Evolutionary conservation across 2,888 invertebrate species (phyloP), one percentile per base, ranked within the genome.

Genomic region (Eupelmus urozonus): DNA sequence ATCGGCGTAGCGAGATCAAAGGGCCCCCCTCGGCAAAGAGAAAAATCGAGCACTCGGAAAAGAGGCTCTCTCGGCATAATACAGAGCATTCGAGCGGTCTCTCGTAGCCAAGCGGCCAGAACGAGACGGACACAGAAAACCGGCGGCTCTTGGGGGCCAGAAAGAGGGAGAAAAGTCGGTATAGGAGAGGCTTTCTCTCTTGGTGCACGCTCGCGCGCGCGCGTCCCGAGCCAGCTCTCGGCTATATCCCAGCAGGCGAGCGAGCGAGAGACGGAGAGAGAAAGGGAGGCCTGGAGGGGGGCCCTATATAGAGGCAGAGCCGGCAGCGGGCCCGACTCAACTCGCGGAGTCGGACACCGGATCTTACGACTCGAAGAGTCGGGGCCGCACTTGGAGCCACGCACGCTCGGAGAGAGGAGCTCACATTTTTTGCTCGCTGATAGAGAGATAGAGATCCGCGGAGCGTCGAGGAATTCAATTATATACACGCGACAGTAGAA

Each of bases 301-400:
- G 74, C 74, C 77, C 77, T 80, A 80, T 80, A 80, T 77, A 80
- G 80, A 80, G 80, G 65, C 74, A 27, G 45, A 29, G 45, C 74
- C 71, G 74, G 74, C 62, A 18, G 59, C 27, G 20, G 57, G 59
- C 42, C 59, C 45, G 72, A 69, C 63, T 76, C 57, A 69, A 79
- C 3, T 69, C 76, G n/a, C n/a, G n/a, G n/a, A 79, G 79, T 73
- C 79, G 63, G 69, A 76, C 69, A 65, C 59, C 76, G 76, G 72
- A 79, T 73, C 79, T 69, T 73, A 63, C 11, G 25, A 74, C 73
- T 78, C 62, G 55, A 34, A 29, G 45, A 53, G 63, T 29, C 59
- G 34, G 34, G 3, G 3, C 9, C 9, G 34, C 34, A n/a, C n/a
- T n/a, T n/a, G n/a, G n/a, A n/a, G n/a, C n/a, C n/a, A n/a, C n/a